phyloP scores from a whole-genome alignment of 2,888 invertebrate genomes.

The Tyria jacobaeae region DNA sequence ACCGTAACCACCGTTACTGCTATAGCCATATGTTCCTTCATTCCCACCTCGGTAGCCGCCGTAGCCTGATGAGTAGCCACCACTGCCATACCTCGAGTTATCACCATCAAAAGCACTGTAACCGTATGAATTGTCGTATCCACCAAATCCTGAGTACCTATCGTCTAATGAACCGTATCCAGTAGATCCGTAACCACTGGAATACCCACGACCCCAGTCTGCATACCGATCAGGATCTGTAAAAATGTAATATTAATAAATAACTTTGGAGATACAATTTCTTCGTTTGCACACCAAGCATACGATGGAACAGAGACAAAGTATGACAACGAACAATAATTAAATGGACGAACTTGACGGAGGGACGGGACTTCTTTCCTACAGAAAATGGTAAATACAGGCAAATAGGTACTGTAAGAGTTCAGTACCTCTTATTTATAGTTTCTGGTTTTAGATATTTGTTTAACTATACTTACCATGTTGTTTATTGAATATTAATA shows the following conservation, averaged over 20 bases:
- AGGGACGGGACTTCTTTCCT: not conserved
- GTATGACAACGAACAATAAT: not conserved
- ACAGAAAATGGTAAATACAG: no score
- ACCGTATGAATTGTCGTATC: constrained; percentile 23
- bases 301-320: not conserved
- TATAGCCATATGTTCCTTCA: constrained; percentile 24
- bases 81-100: constrained; percentile 33
- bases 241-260: constrained; percentile 17
- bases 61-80: constrained; percentile 13
- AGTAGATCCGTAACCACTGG: constrained; percentile 55
- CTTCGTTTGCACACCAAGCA: not conserved
- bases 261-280: not conserved
- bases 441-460: no score
- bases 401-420: no score
- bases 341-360: not conserved
- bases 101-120: constrained; percentile 14
- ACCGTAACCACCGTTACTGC: constrained; percentile 59
- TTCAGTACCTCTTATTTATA: no score
- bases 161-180: constrained; percentile 68
- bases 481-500: no score
- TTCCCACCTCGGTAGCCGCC: constrained; percentile 20
- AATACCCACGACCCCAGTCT: constrained; percentile 69
- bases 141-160: constrained; percentile 51
- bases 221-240: constrained; percentile 64
- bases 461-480: no score